Evolutionary conservation across 2,113 vertebrate species (phyloP).

Genomic region (Caranx melampygus): DNA sequence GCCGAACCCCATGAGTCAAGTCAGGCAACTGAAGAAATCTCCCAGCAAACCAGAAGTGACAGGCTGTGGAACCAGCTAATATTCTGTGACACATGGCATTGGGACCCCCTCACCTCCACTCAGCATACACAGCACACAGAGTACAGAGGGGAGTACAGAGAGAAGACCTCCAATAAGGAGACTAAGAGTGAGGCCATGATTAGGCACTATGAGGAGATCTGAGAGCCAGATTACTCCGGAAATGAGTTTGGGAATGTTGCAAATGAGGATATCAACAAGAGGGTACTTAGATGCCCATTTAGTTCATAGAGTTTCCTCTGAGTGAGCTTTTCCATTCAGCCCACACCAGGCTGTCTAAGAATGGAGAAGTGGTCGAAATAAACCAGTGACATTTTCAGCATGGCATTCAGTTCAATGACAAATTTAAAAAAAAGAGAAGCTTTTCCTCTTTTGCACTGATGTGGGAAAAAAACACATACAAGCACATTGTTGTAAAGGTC

Average conservation of each 20-base stretch:
- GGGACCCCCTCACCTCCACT: conserved; percentile 80
- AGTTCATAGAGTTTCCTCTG: conserved; percentile 46
- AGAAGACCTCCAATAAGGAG: conserved; percentile 55
- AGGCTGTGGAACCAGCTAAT: conserved; percentile 76
- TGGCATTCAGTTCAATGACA: conserved; percentile 73
- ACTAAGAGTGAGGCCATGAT: conserved; percentile 48
- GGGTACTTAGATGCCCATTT: conserved; percentile 60
- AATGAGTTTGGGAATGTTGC: conserved; percentile 68
- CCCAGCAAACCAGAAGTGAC: conserved; percentile 78
- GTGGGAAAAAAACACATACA: conserved; percentile 54
- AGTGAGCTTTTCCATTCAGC: conserved; percentile 47
- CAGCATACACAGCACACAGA: conserved; percentile 63
- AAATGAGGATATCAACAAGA: conserved; percentile 70
- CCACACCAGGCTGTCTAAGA: conserved; percentile 33
- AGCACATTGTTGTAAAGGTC: conserved; percentile 84
- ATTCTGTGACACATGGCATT: conserved; percentile 74
- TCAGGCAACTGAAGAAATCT: conserved; percentile 62
- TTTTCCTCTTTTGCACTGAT: conserved; percentile 67
- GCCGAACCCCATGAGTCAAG: conserved; percentile 26
- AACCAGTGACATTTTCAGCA: conserved; percentile 78
- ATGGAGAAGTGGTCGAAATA: conserved; percentile 54
- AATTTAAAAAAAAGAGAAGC: conserved; percentile 48
- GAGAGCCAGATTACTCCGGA: conserved; percentile 63
- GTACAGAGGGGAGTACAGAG: conserved; percentile 68
- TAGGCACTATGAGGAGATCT: conserved; percentile 50